phyloP scores from a whole-genome alignment of 2,113 vertebrate species.

The Myrmecobius fasciatus region DNA sequence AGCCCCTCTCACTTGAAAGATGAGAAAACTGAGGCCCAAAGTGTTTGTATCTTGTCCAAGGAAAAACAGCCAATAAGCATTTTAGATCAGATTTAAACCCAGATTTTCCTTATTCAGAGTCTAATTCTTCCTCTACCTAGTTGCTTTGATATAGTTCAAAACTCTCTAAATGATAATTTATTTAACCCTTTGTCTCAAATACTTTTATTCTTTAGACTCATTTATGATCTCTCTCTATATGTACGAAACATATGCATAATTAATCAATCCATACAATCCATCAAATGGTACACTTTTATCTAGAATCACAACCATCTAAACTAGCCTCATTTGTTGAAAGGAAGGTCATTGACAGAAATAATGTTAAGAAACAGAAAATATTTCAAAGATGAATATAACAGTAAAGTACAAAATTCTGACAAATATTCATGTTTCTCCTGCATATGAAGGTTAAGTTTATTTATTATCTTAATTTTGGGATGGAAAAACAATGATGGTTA shows the following conservation, averaged over 20 bases:
- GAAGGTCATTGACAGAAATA: background rate
- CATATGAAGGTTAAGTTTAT: background rate
- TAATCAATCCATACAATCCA: background rate
- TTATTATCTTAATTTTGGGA: constrained; percentile 11
- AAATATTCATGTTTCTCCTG: background rate
- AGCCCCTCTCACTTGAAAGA: background rate
- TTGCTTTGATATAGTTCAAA: background rate
- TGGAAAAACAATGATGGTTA: background rate
- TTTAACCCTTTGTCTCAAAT: background rate
- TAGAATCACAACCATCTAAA: background rate
- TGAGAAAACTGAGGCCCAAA: background rate
- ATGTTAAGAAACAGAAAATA: background rate
- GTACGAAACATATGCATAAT: background rate
- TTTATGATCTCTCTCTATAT: background rate
- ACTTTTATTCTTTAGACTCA: background rate
- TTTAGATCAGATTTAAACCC: background rate
- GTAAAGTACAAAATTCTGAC: background rate
- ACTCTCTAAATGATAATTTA: background rate
- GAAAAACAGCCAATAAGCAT: background rate
- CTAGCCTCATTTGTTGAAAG: background rate
- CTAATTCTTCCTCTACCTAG: background rate
- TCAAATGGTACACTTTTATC: background rate
- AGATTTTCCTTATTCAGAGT: background rate
- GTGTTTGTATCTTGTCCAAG: background rate
- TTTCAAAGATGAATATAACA: constrained; percentile 18